These are phyloP conservation scores for Odontamblyopus lacepedii DNA, from an alignment of 2,797 vertebrate genomes.

Conservation along the genomic window DNA sequence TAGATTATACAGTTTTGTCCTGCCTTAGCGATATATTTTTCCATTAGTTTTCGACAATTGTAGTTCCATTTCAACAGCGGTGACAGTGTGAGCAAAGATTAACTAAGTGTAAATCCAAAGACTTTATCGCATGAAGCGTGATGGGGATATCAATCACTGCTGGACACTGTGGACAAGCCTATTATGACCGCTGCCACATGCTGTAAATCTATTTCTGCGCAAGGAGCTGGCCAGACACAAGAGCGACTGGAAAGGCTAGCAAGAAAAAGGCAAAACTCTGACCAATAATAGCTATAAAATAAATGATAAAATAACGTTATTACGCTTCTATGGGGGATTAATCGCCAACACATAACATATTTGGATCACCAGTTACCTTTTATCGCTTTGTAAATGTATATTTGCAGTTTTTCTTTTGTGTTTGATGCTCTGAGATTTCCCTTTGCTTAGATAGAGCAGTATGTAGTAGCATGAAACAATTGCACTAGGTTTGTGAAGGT, in stretches of 20 bases:
- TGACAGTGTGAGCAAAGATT: constrained; percentile 45
- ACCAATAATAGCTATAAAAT: neutral
- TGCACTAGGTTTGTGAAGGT: too few species aligned
- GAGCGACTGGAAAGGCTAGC: neutral
- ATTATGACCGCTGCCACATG: constrained; percentile 55
- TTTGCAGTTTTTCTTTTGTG: too few species aligned
- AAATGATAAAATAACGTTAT: neutral
- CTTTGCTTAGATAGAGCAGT: too few species aligned
- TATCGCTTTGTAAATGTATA: too few species aligned
- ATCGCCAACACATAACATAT: too few species aligned
- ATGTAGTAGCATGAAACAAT: too few species aligned
- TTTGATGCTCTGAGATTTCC: too few species aligned
- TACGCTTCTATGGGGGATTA: too few species aligned
- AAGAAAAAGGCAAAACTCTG: neutral
- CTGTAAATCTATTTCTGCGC: constrained; percentile 49
- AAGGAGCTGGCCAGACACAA: constrained; percentile 21
- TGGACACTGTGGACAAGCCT: constrained; percentile 54
- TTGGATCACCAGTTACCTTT: too few species aligned
- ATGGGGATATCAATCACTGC: constrained; percentile 61
- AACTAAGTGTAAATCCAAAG: constrained; percentile 67
- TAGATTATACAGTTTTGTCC: neutral
- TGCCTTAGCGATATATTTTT: too few species aligned
- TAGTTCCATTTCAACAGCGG: neutral
- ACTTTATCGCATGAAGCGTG: constrained; percentile 53
- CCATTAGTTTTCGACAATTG: too few species aligned